phyloP scores from a whole-genome alignment of 2,888 invertebrate genomes.

The Emmelina monodactyla region DNA sequence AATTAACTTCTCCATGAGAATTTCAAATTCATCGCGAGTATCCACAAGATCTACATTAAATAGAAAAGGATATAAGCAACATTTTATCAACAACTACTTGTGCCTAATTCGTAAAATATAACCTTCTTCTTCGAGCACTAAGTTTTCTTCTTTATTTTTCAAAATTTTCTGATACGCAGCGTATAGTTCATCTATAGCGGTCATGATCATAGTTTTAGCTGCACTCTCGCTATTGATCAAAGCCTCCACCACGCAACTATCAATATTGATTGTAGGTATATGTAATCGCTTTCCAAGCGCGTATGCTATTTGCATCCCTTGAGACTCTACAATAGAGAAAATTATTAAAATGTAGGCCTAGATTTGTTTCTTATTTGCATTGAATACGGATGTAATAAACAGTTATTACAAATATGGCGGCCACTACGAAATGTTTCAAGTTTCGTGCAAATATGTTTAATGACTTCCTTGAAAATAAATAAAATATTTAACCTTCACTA shows the following conservation, averaged over 20 bases:
- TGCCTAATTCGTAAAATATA: too few species aligned
- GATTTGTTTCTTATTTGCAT: too few species aligned
- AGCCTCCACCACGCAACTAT: slow-evolving; percentile 54
- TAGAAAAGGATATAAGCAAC: too few species aligned
- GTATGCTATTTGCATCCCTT: slow-evolving; percentile 42
- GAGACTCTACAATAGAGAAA: neutral
- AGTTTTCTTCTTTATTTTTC: neutral
- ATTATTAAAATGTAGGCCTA: too few species aligned
- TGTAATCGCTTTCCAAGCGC: slow-evolving; percentile 41
- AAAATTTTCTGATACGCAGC: slow-evolving; percentile 14
- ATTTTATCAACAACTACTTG: too few species aligned
- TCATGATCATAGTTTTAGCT: slow-evolving; percentile 27
- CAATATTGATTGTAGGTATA: slow-evolving; percentile 57
- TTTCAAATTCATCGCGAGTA: too few species aligned
- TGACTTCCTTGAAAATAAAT: too few species aligned
- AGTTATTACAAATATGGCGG: neutral
- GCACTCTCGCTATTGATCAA: slow-evolving; percentile 29
- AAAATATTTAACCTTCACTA: slow-evolving; percentile 50
- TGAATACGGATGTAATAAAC: slow-evolving; percentile 30
- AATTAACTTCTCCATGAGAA: slow-evolving; percentile 35
- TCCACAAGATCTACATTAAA: slow-evolving; percentile 30
- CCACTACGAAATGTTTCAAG: too few species aligned
- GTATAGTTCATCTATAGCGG: slow-evolving; percentile 36
- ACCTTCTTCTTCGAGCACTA: neutral
- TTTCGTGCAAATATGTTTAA: too few species aligned